Evolutionary conservation across 1,140 invertebrate species (phyloP).

Genomic region (Drosophila teissieri): DNA sequence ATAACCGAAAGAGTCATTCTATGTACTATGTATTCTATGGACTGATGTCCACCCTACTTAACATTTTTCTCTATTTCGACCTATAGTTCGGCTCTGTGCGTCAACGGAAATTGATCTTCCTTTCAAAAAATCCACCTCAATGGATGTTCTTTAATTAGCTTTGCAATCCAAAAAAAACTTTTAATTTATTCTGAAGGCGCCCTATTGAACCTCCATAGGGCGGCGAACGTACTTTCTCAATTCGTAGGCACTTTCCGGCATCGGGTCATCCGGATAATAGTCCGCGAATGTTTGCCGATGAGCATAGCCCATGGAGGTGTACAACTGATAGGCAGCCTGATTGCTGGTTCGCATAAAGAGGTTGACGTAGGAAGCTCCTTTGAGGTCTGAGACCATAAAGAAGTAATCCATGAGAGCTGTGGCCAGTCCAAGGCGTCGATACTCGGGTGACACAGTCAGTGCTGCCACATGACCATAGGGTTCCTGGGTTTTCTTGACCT

Average conservation of each 20-base stretch:
- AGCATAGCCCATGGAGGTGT: slow-evolving; percentile 48
- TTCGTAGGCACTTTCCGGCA: slow-evolving; percentile 57
- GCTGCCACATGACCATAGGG: slow-evolving; percentile 48
- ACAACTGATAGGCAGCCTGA: slow-evolving; percentile 31
- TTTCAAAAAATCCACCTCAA: slow-evolving; percentile 47
- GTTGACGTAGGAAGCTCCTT: slow-evolving; percentile 41
- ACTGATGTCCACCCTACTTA: not conserved
- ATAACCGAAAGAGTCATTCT: not conserved
- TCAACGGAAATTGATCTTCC: slow-evolving; percentile 69
- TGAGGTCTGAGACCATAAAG: not conserved
- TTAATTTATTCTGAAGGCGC: slow-evolving; percentile 26
- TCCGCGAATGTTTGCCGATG: slow-evolving; percentile 24
- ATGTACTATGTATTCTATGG: too few species aligned
- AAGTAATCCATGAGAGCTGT: slow-evolving; percentile 51
- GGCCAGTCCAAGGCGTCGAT: slow-evolving; percentile 55
- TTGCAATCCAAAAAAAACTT: slow-evolving; percentile 17
- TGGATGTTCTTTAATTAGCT: slow-evolving; percentile 65
- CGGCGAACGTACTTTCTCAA: slow-evolving; percentile 43
- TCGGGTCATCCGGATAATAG: slow-evolving; percentile 62
- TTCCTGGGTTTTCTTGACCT: not conserved
- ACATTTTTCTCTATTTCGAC: slow-evolving; percentile 6
- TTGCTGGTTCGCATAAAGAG: slow-evolving; percentile 56
- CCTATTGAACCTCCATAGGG: slow-evolving; percentile 13
- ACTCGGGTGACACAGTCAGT: slow-evolving; percentile 30
- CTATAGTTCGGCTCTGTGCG: slow-evolving; percentile 57